A percentile compares a stretch with the other conserved stretches of the same genome.
Conservation (phyloP, 2,113 vertebrate species). For the human (Homo sapiens) region GRCh38 chr11:114019001-114019500, state of each 20-base stretch:
- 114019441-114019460: not conserved
- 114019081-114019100: slow-evolving; percentile 1
- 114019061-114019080: not conserved
- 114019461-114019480: not conserved
- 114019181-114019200: not conserved
- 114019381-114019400: not conserved
- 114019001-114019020: not conserved
- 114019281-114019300: not conserved
- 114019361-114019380: not conserved
- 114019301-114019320: not conserved
- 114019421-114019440: not conserved
- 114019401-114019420: not conserved
- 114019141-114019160: not conserved
- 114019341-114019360: not conserved
- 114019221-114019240: not conserved
- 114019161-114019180: not conserved
- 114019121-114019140: not conserved
- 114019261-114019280: not conserved
- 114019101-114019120: not conserved
- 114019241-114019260: not conserved
- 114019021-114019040: not conserved
- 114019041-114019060: not conserved
- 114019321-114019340: not conserved
- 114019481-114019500: not conserved
- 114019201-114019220: not conserved